Conservation (phyloP, 2,113 vertebrate genomes). For the Coregonus clupeaformis region DNA sequence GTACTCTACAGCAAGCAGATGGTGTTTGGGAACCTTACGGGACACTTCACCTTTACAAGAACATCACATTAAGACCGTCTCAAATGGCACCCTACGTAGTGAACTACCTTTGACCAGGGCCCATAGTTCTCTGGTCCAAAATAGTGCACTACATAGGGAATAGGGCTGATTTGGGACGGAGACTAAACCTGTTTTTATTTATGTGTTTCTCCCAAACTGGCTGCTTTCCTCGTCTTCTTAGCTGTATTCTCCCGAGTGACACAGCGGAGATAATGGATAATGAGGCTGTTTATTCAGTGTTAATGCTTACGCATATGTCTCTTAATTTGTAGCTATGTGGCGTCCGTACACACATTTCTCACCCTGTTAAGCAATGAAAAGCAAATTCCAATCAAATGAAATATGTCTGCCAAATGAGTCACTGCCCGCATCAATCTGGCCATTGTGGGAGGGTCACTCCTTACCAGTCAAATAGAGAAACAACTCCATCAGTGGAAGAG, state of each 20-base stretch:
- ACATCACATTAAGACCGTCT: no score
- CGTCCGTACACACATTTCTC: slow-evolving; percentile 39
- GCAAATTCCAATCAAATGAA: slow-evolving; percentile 6
- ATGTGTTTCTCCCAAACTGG: slow-evolving; percentile 2
- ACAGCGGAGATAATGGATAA: slow-evolving; percentile 49
- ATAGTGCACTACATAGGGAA: no score
- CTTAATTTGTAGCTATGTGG: slow-evolving; percentile 65
- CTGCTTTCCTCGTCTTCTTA: slow-evolving; percentile 34
- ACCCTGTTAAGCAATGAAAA: not conserved
- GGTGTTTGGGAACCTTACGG: not conserved
- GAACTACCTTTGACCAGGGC: no score
- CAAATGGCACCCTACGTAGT: no score
- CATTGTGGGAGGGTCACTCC: not conserved
- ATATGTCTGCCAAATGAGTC: slow-evolving; percentile 38
- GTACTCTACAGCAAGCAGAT: slow-evolving; percentile 19
- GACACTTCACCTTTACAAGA: slow-evolving; percentile 1
- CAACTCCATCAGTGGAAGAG: not conserved
- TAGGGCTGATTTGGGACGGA: no score
- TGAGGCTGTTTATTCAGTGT: slow-evolving; percentile 57
- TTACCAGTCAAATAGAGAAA: not conserved
- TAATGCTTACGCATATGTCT: slow-evolving; percentile 39
- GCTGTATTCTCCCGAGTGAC: slow-evolving; percentile 57
- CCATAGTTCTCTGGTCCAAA: no score
- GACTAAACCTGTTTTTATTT: not conserved
- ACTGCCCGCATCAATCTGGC: slow-evolving; percentile 4